Percentiles rank a stretch among this genome's conserved stretches.
These are phyloP conservation scores for Achatina immaculata DNA, from an alignment of 1,140 invertebrate species.

Conservation along the genomic window DNA sequence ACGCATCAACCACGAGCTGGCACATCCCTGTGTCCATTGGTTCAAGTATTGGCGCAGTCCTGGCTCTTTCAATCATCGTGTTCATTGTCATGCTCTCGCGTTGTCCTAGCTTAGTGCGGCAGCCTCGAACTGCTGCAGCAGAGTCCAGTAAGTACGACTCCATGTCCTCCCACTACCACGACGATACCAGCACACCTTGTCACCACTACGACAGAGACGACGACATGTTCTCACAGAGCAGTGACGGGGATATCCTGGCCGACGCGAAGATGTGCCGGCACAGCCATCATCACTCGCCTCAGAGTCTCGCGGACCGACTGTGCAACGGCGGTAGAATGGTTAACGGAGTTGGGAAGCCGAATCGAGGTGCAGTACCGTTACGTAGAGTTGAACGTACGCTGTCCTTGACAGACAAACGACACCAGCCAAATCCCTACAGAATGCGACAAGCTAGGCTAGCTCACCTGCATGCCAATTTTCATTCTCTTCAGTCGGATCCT, in stretches of 20 bases:
- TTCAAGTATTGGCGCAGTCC: conserved; percentile 64
- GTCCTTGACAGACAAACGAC: conserved; percentile 21
- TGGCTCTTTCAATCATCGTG: conserved; percentile 65
- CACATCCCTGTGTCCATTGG: conserved; percentile 68
- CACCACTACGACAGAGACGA: conserved; percentile 48
- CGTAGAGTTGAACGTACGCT: conserved; percentile 14
- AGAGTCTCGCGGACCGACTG: conserved; percentile 25
- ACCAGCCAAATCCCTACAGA: conserved; percentile 8
- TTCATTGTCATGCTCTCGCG: conserved; percentile 62
- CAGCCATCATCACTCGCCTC: conserved; percentile 19
- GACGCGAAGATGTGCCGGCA: not conserved
- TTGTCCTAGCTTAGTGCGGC: conserved; percentile 51
- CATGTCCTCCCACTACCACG: conserved; percentile 61
- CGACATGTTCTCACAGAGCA: conserved; percentile 49
- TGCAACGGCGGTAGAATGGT: conserved; percentile 17
- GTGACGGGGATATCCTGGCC: conserved; percentile 41
- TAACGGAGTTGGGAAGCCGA: conserved; percentile 7
- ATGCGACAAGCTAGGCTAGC: conserved; percentile 22
- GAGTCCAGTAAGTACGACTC: conserved; percentile 60
- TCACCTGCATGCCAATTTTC: conserved; percentile 28
- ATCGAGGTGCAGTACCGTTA: not conserved
- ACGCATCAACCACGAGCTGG: conserved; percentile 65
- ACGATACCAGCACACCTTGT: conserved; percentile 58
- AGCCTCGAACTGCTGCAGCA: conserved; percentile 49
- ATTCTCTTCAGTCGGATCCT: conserved; percentile 33